phyloP scores from a whole-genome alignment of 2,888 invertebrate species.

The Hypsopygia costalis region DNA sequence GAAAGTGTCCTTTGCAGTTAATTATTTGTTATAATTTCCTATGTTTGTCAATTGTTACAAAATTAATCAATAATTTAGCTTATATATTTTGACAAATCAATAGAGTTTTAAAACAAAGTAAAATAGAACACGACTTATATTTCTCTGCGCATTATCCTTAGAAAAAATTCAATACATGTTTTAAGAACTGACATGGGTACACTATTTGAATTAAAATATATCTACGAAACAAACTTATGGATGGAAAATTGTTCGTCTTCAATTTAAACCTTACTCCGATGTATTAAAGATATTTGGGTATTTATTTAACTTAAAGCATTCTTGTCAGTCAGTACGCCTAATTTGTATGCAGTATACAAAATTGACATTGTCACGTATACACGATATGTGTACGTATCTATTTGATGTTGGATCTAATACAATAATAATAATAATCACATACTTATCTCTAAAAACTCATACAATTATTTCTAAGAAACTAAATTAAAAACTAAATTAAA shows the following conservation, averaged over 20 bases:
- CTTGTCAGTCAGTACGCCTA: slow-evolving; percentile 11
- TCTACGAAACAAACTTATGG: slow-evolving; percentile 18
- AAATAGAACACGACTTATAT: not conserved
- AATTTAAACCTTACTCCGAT: slow-evolving; percentile 22
- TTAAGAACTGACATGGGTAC: slow-evolving; percentile 26
- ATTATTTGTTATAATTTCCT: too few species aligned
- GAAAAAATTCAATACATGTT: slow-evolving; percentile 23
- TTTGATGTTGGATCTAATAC: slow-evolving; percentile 25
- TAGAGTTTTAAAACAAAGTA: too few species aligned
- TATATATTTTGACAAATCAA: too few species aligned
- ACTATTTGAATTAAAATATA: slow-evolving; percentile 32
- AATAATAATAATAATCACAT: slow-evolving; percentile 8
- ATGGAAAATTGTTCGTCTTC: not conserved
- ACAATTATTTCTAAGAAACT: too few species aligned
- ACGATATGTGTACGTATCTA: slow-evolving; percentile 33
- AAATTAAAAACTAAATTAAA: too few species aligned
- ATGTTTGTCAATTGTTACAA: too few species aligned
- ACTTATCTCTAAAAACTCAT: too few species aligned
- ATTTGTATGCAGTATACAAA: slow-evolving; percentile 46
- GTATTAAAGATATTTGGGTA: slow-evolving; percentile 20
- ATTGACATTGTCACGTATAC: slow-evolving; percentile 53
- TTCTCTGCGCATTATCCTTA: slow-evolving; percentile 2
- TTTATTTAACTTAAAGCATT: slow-evolving; percentile 8
- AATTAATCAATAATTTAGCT: too few species aligned
- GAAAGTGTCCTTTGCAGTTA: too few species aligned